These are phyloP conservation scores for Nezara viridula DNA, from an alignment of 2,888 invertebrate species.

Conservation along the genomic window DNA sequence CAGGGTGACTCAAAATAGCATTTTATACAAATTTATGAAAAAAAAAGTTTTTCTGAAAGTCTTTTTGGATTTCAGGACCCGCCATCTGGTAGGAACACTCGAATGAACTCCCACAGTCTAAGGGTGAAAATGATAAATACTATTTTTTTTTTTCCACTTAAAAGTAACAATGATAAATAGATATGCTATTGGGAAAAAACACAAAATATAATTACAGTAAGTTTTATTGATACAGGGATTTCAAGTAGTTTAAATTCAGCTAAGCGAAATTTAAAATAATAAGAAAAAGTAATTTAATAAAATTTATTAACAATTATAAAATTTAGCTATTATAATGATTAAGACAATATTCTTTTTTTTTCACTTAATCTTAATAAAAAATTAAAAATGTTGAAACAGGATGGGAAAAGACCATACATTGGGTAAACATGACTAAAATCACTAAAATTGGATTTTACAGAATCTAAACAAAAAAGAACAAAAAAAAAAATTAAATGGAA, in stretches of 20 bases:
- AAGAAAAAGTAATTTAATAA: slow-evolving; percentile 37
- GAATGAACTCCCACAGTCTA: too few relatives aligned
- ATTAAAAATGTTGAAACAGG: slow-evolving; percentile 22
- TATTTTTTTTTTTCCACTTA: too few relatives aligned
- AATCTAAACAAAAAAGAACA: not conserved
- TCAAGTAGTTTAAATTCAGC: slow-evolving; percentile 43
- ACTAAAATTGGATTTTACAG: not conserved
- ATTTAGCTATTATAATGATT: slow-evolving; percentile 38
- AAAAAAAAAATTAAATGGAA: not conserved
- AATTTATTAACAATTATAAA: slow-evolving; percentile 50
- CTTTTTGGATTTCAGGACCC: too few relatives aligned
- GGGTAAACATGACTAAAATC: not conserved
- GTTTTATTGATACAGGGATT: slow-evolving; percentile 49
- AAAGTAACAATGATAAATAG: too few relatives aligned
- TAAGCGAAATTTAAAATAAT: slow-evolving; percentile 37
- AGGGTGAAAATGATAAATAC: too few relatives aligned
- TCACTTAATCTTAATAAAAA: slow-evolving; percentile 22
- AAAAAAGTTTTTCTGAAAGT: too few relatives aligned
- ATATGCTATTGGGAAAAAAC: slow-evolving; percentile 11
- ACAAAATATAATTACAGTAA: slow-evolving; percentile 42
- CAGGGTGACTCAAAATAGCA: too few relatives aligned
- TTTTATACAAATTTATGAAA: too few relatives aligned
- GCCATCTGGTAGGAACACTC: too few relatives aligned
- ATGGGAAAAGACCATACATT: not conserved
- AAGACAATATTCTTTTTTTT: slow-evolving; percentile 10